These are phyloP conservation scores for Dendroctonus ponderosae DNA, from an alignment of 1,140 invertebrate genomes.

Conservation along the genomic window DNA sequence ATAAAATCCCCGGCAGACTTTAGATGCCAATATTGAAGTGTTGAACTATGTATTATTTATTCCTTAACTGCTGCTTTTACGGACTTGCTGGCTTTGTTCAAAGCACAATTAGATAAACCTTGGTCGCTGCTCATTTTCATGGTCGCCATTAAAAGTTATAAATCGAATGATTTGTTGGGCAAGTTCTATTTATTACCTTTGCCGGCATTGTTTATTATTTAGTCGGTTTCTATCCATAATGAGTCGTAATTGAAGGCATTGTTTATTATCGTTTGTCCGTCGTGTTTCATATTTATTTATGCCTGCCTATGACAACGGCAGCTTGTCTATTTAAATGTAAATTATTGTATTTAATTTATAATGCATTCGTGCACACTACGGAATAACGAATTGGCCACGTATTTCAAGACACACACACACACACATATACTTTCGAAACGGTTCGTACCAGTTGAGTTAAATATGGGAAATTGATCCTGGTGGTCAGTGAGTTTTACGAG, in stretches of 20 bases:
- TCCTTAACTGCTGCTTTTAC: no score
- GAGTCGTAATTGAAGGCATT: conserved; percentile 30
- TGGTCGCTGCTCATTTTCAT: no score
- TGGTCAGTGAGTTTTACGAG: neutral
- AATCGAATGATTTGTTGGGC: neutral
- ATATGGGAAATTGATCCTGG: conserved; percentile 10
- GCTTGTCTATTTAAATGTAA: conserved; percentile 34
- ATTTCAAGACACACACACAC: conserved; percentile 10
- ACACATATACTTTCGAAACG: conserved; percentile 17
- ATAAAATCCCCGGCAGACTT: conserved; percentile 14
- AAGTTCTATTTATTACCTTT: conserved; percentile 6
- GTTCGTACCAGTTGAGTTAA: conserved; percentile 15
- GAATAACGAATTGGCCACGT: conserved; percentile 24
- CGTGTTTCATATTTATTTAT: conserved; percentile 37
- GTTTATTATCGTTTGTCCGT: conserved; percentile 30
- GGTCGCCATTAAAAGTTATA: neutral
- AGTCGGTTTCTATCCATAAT: conserved; percentile 26
- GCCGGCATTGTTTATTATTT: conserved; percentile 36
- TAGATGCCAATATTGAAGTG: no score
- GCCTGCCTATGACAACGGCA: conserved; percentile 16
- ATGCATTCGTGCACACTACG: conserved; percentile 21
- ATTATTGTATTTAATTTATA: conserved; percentile 33
- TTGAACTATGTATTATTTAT: no score
- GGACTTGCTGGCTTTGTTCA: no score
- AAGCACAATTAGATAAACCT: no score